A percentile compares a stretch with the other conserved stretches of the same genome.
These are phyloP conservation scores for Propithecus perrieri DNA, from an alignment of 2,797 vertebrate species.

Conservation along the genomic window DNA sequence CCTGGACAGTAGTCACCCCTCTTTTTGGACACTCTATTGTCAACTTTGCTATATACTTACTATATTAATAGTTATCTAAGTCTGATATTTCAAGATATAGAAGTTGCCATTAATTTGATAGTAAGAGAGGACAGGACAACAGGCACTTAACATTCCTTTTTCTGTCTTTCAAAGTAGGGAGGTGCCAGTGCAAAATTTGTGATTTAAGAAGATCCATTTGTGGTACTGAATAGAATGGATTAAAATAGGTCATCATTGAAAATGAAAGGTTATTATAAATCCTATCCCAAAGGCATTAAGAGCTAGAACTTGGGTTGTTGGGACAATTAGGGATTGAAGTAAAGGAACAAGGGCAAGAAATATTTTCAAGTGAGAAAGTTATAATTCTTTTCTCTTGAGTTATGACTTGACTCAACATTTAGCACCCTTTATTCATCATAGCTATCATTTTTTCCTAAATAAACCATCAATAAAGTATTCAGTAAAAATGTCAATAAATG, in stretches of 20 bases:
- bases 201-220: not conserved
- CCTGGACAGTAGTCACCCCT: not conserved
- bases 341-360: not conserved
- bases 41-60: not conserved
- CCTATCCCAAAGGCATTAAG: not conserved
- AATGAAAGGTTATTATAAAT: not conserved
- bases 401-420: not conserved
- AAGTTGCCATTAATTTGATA: not conserved
- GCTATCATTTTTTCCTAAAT: not conserved
- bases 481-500: not conserved
- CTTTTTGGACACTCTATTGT: not conserved
- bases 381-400: not conserved
- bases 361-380: not conserved
- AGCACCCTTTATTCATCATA: not conserved
- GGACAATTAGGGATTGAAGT: not conserved
- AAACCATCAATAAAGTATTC: not conserved
- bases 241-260: not conserved
- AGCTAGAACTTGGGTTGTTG: not conserved
- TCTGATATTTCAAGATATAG: not conserved
- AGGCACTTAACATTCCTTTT: not conserved
- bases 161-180: not conserved
- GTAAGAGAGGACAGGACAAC: not conserved
- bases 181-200: not conserved
- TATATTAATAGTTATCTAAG: not conserved
- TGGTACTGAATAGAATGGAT: not conserved